Evolutionary conservation across 2,888 invertebrate genomes (phyloP).

Genomic region (Orgyia antiqua): DNA sequence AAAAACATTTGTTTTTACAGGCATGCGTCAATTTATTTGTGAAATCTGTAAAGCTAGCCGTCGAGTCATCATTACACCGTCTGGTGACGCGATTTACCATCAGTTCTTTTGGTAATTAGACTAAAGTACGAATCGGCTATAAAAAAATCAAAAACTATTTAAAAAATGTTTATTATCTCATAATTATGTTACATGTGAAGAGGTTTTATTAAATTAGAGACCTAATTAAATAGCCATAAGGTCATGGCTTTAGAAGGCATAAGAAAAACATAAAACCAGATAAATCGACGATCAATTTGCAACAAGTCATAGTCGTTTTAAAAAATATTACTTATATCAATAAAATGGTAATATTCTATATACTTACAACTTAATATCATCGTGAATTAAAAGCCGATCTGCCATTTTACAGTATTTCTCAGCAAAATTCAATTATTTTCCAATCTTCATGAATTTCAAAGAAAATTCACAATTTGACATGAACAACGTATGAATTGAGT

Average conservation of each 20-base stretch:
- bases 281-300: neutral
- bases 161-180: no score
- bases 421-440: slow-evolving; percentile 19
- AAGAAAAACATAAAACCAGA: slow-evolving; percentile 25
- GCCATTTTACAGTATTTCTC: slow-evolving; percentile 48
- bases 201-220: no score
- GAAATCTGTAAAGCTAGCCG: no score
- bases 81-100: no score
- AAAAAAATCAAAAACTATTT: no score
- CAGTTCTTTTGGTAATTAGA: no score
- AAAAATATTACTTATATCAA: neutral
- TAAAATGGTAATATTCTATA: no score
- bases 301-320: neutral
- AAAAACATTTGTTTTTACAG: no score
- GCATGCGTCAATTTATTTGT: no score
- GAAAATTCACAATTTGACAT: neutral
- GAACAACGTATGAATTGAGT: neutral
- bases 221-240: neutral
- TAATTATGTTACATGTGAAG: no score
- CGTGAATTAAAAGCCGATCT: slow-evolving; percentile 83
- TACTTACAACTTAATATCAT: slow-evolving; percentile 86
- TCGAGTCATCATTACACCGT: no score
- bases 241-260: slow-evolving; percentile 29
- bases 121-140: no score
- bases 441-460: neutral